Base-by-base conservation (phyloP, 2,797 vertebrate genomes). In the Podarcis lilfordi region DNA sequence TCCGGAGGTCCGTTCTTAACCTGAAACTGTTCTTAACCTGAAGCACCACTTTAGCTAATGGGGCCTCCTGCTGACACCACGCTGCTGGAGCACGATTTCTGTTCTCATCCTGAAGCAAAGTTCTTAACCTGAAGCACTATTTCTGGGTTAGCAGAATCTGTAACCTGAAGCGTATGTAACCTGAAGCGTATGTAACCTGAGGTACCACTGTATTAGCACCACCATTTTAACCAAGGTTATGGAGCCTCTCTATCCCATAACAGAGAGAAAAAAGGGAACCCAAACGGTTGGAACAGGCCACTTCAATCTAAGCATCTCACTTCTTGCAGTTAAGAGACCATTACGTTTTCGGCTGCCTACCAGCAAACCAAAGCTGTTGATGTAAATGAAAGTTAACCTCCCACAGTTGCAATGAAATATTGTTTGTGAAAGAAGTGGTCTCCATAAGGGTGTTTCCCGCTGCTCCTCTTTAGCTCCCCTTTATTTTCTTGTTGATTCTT, bases 401-500 rank as follows among this genome's bases (percentile, higher is more conserved):
- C 85, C 85, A 43, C 80, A 86, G 5, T 21, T 71, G 35, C 50
- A 82, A 78, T 82, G 40, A 76, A 59, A 72, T 69, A 21, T 37
- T 86, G 35, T 59, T 77, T 77, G 45, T 40, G 25, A 43, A 35
- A 35, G 21, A 61, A 43, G 29, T 80, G 21, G 15, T 78, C 43
- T n/a, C 10, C 27, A 7, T 55, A 78, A 37, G 5, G 32, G 61
- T 69, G 15, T 64, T 64, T 64, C 21, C 50, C 13, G 13, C 50
- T 4, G 50, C 50, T 55, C 50, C 50, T 4, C 6, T 74, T 71
- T 83, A 86, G 19, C 64, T 78, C 61, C 59, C 25, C 23, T 77
- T 75, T 40, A 40, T 89, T 40, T 76, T 69, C 50, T 76, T 87
- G 50, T 90, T 71, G 27, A 27, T 59, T 87, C 27, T 85, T 90